A percentile compares a stretch with the other conserved stretches of the same genome.
These are phyloP conservation scores for Glandiceps talaboti DNA, from an alignment of 53 echinoderm and acorn worm genomes.

Conservation along the genomic window DNA sequence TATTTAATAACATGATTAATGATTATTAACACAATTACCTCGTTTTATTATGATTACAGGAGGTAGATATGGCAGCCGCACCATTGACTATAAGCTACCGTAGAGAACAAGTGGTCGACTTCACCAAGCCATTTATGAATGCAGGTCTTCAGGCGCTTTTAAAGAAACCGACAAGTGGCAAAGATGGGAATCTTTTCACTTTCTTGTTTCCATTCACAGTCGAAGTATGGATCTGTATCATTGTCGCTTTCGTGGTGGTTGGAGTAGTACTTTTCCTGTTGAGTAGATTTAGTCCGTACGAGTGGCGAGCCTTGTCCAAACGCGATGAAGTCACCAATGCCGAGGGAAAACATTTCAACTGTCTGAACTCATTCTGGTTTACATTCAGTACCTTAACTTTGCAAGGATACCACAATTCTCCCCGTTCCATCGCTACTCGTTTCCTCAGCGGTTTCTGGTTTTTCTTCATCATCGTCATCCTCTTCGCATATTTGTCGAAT, in stretches of 20 bases:
- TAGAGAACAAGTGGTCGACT: constrained; percentile 69
- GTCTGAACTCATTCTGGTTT: constrained; percentile 95
- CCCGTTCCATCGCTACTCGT: constrained; percentile 83
- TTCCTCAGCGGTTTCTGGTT: constrained; percentile 91
- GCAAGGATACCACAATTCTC: constrained; percentile 84
- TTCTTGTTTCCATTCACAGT: constrained; percentile 92
- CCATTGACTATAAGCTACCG: constrained; percentile 78
- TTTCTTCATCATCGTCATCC: constrained; percentile 88
- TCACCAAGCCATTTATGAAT: constrained; percentile 95
- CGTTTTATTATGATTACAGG: constrained; percentile 36
- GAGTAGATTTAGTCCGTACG: constrained; percentile 86
- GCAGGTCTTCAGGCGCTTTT: constrained; percentile 74
- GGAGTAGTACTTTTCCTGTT: constrained; percentile 57
- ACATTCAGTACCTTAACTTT: constrained; percentile 67
- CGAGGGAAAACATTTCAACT: constrained; percentile 84
- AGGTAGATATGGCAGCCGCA: constrained; percentile 97
- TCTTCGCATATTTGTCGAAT: constrained; percentile 84
- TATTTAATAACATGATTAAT: no score
- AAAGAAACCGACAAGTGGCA: constrained; percentile 53
- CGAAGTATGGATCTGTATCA: constrained; percentile 89
- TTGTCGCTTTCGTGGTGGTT: constrained; percentile 62
- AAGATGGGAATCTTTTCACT: constrained; percentile 46
- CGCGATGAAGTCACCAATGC: constrained; percentile 73
- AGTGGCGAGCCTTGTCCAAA: constrained; percentile 84
- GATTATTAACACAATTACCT: no score